Percentiles rank a stretch among this genome's conserved stretches.
Conservation (phyloP, 2,113 vertebrate genomes). For the Antechinus stuartii region DNA sequence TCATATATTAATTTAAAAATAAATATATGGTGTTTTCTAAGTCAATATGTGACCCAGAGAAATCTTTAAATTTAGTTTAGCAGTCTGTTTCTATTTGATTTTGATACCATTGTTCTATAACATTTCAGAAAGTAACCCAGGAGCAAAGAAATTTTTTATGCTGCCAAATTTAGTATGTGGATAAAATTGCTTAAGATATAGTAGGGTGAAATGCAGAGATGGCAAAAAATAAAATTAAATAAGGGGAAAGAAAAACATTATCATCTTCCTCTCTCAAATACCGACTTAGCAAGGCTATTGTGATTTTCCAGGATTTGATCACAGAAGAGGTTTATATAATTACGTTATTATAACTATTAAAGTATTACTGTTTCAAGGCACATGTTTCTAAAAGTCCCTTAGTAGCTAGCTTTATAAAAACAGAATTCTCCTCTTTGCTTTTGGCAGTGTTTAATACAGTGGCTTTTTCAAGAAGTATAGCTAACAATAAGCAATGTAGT, state of each 20-base stretch:
- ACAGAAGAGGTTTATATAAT: not conserved
- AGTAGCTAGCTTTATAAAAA: not conserved
- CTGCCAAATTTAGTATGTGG: not conserved
- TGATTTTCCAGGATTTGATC: not conserved
- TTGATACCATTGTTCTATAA: not conserved
- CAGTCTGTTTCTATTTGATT: not conserved
- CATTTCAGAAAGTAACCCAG: not conserved
- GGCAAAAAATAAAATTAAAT: not conserved
- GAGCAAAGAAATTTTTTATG: not conserved
- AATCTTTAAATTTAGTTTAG: not conserved
- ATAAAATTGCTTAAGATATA: too few species aligned
- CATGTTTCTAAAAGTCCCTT: not conserved
- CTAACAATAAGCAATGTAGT: too few species aligned
- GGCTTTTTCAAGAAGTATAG: not conserved
- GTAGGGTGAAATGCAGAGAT: not conserved
- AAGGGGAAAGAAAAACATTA: not conserved
- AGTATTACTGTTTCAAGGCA: not conserved
- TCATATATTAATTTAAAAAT: not conserved
- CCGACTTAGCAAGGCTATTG: not conserved
- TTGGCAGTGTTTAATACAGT: too few species aligned
- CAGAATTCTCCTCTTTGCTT: not conserved
- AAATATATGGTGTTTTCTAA: not conserved
- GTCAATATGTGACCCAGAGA: not conserved
- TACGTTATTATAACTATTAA: not conserved
- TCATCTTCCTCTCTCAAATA: not conserved